These are phyloP conservation scores for Hypsopygia costalis DNA, from an alignment of 2,888 invertebrate genomes.

Conservation along the genomic window DNA sequence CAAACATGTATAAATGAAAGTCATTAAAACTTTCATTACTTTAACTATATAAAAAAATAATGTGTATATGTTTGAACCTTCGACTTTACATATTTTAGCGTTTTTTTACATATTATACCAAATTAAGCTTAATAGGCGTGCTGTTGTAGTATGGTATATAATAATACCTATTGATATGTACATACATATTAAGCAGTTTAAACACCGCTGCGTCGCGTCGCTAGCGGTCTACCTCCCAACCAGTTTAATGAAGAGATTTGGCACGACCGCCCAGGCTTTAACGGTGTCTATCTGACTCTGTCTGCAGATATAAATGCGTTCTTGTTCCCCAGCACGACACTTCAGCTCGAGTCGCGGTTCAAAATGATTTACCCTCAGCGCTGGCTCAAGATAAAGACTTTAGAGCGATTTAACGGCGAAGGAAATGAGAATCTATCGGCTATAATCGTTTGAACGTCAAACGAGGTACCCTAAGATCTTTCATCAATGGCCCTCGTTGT, in stretches of 20 bases:
- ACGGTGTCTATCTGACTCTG: constrained; percentile 47
- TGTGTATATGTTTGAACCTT: too few relatives aligned
- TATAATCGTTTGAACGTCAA: constrained; percentile 2
- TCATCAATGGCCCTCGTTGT: background rate
- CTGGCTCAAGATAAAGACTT: constrained; percentile 5
- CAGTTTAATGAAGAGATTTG: constrained; percentile 77
- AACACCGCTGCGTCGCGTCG: constrained; percentile 59
- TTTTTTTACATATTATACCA: too few relatives aligned
- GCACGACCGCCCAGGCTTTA: constrained; percentile 68
- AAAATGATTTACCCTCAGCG: constrained; percentile 7
- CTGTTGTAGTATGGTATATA: too few relatives aligned
- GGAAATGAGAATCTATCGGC: constrained; percentile 9
- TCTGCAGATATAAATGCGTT: constrained; percentile 7
- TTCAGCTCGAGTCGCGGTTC: constrained; percentile 2
- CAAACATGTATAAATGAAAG: too few relatives aligned
- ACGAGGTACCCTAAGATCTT: constrained; percentile 1
- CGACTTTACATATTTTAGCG: too few relatives aligned
- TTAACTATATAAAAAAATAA: too few relatives aligned
- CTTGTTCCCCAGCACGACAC: constrained; percentile 5
- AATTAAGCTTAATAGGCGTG: too few relatives aligned
- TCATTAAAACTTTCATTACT: too few relatives aligned
- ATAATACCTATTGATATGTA: too few relatives aligned
- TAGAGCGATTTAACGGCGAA: constrained; percentile 7
- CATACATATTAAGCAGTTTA: too few relatives aligned
- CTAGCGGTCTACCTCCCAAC: constrained; percentile 51